Evolutionary conservation across 2,888 invertebrate genomes (phyloP), one percentile per base, ranked within the genome.

Genomic region (Pogonocherus hispidulus): DNA sequence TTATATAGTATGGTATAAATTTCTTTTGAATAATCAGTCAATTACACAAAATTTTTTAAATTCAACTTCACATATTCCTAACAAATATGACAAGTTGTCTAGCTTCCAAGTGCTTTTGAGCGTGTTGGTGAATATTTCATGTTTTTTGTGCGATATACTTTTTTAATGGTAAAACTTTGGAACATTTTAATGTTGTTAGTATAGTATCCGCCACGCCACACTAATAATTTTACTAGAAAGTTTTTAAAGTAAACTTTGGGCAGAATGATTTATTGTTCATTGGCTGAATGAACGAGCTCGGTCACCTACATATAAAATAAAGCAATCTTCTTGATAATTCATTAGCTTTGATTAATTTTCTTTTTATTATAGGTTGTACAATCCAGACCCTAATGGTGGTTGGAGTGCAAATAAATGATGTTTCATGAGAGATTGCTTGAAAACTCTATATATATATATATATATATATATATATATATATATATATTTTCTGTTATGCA

Each of bases 221-320:
- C 32, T 49, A 32, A 52, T 32, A 52, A 32, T 18, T 32, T 32
- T 19, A 52, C 32, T 11, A 8, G 32, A 52, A 52, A 52, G 9
- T 52, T 52, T 52, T 52, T 27, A 52, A 32, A 52, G 52, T 52
- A 3, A n/a, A 32, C 52, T 52, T 52, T 3, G 52, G 52, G 19
- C 16, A 32, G 32, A 52, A 52, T 52, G 52, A 52, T 52, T 52
- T 52, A 52, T 51, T 51, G 49, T 51, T 51, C 23, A 14, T 22
- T 8, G 23, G 3, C n/a, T 22, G 14, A n/a, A n/a, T n/a, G n/a
- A n/a, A n/a, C n/a, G n/a, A 51, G 14, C 23, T 9, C 32, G 32
- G 8, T 8, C 32, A 32, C 3, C 32, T n/a, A n/a, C 32, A 32
- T 32, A 11, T 32, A 32, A 32, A 32, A 8, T 32, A 9, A 32